Percentiles rank a stretch among this genome's conserved stretches.
Conservation (phyloP, 2,113 vertebrate species). For the Dasyornis broadbenti region DNA sequence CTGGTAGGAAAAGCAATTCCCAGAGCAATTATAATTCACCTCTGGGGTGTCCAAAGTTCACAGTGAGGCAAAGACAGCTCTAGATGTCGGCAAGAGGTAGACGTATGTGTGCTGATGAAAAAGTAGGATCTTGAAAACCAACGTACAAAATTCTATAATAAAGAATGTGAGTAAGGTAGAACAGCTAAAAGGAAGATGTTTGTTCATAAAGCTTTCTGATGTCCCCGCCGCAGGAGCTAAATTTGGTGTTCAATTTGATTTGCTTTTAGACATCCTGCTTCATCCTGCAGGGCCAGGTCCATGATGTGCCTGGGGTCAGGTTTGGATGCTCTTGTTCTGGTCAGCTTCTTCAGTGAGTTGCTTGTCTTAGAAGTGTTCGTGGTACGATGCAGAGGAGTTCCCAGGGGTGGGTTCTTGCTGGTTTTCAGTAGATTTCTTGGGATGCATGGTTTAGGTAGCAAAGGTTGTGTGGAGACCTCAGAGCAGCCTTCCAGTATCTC, state of each 20-base stretch:
- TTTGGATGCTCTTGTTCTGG: background rate
- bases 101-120: background rate
- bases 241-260: background rate
- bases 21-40: background rate
- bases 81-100: background rate
- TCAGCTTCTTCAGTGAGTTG: background rate
- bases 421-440: background rate
- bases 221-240: background rate
- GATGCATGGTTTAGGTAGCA: background rate
- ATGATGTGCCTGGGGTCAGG: background rate
- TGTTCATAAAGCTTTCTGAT: background rate
- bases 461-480: background rate
- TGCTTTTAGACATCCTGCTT: background rate
- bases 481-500: background rate
- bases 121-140: background rate
- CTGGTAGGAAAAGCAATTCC: background rate
- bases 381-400: fast-evolving
- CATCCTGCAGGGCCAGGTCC: background rate
- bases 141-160: background rate
- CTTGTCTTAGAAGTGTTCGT: background rate
- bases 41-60: background rate
- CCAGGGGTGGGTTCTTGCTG: background rate
- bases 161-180: background rate
- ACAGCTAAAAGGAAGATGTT: background rate
- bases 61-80: background rate